Evolutionary conservation across 1,140 invertebrate species (phyloP).

Genomic region (Hycleus cichorii): DNA sequence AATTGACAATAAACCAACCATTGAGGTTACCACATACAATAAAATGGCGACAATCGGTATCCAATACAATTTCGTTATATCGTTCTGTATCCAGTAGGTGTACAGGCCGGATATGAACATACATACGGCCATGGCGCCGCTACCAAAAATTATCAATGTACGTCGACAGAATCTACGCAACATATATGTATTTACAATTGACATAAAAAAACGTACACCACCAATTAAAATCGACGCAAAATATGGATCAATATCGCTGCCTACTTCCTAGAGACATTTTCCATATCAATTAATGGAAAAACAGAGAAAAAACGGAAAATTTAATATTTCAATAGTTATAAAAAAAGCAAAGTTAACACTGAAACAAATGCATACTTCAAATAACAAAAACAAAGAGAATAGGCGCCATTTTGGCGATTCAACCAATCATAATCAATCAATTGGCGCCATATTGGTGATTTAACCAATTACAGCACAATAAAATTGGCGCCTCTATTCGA

Average conservation of each 20-base stretch:
- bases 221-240: slow-evolving; percentile 56
- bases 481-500: too few species aligned
- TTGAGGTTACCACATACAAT: slow-evolving; percentile 48
- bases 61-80: slow-evolving; percentile 17
- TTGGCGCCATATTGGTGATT: too few species aligned
- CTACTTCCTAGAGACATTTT: slow-evolving; percentile 41
- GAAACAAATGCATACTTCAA: too few species aligned
- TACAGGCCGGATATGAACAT: slow-evolving; percentile 49
- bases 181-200: slow-evolving; percentile 48
- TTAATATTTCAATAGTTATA: too few species aligned
- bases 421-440: not conserved
- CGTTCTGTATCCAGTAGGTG: slow-evolving; percentile 43
- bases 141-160: slow-evolving; percentile 46
- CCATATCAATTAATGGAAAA: not conserved
- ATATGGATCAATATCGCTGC: slow-evolving; percentile 43
- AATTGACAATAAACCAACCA: slow-evolving; percentile 50
- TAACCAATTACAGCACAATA: too few species aligned
- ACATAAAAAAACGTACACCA: slow-evolving; percentile 54
- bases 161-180: slow-evolving; percentile 46
- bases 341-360: too few species aligned
- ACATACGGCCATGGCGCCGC: slow-evolving; percentile 46
- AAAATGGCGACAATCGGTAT: slow-evolving; percentile 41
- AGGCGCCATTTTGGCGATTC: not conserved
- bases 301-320: not conserved
- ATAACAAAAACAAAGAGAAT: too few species aligned